Evolutionary conservation across 2,888 invertebrate genomes (phyloP).

Genomic region (Galerucella nymphaeae): DNA sequence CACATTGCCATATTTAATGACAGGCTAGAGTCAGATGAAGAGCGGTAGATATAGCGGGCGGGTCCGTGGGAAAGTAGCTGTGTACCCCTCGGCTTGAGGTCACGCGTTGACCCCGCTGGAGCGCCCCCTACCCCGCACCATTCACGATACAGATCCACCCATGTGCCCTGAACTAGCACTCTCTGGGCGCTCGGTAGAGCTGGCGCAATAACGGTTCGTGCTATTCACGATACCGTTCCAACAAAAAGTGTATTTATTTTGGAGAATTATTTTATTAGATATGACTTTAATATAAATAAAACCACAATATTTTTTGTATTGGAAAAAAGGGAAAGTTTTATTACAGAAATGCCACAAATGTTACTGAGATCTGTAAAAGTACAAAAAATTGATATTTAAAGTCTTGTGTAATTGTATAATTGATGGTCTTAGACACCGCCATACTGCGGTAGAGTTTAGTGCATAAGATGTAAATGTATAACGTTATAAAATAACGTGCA

Average conservation of each 20-base stretch:
- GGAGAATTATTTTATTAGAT: neutral
- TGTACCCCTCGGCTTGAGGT: slow-evolving; percentile 67
- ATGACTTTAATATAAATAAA: too few relatives aligned
- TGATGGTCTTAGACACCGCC: too few relatives aligned
- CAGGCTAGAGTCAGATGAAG: slow-evolving; percentile 66
- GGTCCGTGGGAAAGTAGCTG: slow-evolving; percentile 67
- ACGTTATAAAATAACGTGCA: slow-evolving; percentile 1
- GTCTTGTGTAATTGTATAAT: too few relatives aligned
- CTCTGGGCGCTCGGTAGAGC: slow-evolving; percentile 25
- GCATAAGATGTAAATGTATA: too few relatives aligned
- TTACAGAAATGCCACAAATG: too few relatives aligned
- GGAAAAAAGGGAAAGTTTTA: too few relatives aligned
- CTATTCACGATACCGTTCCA: neutral
- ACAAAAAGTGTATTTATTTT: neutral
- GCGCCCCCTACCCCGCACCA: slow-evolving; percentile 53
- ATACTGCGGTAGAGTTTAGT: too few relatives aligned
- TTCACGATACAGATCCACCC: slow-evolving; percentile 64
- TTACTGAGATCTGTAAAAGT: too few relatives aligned
- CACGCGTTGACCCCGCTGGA: slow-evolving; percentile 64
- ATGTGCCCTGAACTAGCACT: slow-evolving; percentile 59
- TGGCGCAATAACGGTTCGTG: slow-evolving; percentile 13
- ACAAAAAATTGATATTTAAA: too few relatives aligned
- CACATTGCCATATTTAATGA: slow-evolving; percentile 67
- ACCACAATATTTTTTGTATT: too few relatives aligned
- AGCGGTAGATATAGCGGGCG: slow-evolving; percentile 67